Base-by-base conservation (phyloP, 2,797 vertebrate genomes). In the Phylloscopus collybita region DNA sequence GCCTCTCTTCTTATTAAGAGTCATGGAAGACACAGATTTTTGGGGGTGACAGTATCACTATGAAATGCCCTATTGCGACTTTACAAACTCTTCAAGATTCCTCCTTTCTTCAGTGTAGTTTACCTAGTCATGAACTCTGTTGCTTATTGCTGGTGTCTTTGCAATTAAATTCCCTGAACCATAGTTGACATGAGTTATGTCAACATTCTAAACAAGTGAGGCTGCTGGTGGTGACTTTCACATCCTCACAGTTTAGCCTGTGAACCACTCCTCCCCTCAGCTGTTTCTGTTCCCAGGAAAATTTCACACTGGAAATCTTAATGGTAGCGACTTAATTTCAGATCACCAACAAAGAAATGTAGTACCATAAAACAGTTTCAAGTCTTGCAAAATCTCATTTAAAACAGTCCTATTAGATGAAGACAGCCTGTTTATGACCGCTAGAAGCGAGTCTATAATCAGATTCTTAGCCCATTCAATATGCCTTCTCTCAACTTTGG, bases 101-200 rank as follows among this genome's bases (percentile, higher is more conserved):
- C 8, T 75, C 5, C 30, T 72, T 85, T 61, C 42, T 65, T 70
- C 54, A 30, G 7, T 25, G 8, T 61, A 50, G 22, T 80, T 25
- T 62, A 40, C 7, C 10, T 71, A 53, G 11, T 40, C 2, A 8
- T 7, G 13, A 49, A 25, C 13, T 0, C 0, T 40, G 6, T 71
- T 80, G 8, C 26, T 70, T 65, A 38, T 29, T 69, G 32, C 12
- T 6, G 5, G 6, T 79, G 16, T 64, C 11, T 85, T 64, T 23
- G 57, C 29, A 44, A 23, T 56, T n/a, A 20, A n/a, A 56, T 71
- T 86, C 9, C 29, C 34, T 47, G 19, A 75, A 34, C 6, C 51
- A 21, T 11, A 36, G 17, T 62, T 87, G 44, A 14, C 4, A 1
- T 51, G 9, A 75, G 23, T 23, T 9, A 18, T 11, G 7, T 17